These are phyloP conservation scores for Drosophila rubida DNA, from an alignment of 2,888 invertebrate genomes.

Conservation along the genomic window DNA sequence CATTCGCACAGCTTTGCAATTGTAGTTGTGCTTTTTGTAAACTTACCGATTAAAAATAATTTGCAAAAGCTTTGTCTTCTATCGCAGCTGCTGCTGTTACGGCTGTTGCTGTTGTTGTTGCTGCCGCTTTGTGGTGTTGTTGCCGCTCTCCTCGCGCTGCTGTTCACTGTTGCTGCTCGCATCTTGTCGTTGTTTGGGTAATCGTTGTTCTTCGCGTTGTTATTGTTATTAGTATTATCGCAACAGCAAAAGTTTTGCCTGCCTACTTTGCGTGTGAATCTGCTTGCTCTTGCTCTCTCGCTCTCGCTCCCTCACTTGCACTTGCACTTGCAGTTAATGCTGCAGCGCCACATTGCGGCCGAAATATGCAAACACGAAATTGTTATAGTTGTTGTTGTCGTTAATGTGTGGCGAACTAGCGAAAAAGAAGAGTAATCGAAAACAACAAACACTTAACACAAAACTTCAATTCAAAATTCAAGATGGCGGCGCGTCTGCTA, in stretches of 20 bases:
- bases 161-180: constrained; percentile 32
- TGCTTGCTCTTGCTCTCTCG: background rate
- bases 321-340: background rate
- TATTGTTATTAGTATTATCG: constrained; percentile 27
- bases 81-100: constrained; percentile 30
- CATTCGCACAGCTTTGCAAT: constrained; percentile 4
- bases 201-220: constrained; percentile 27
- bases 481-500: constrained; percentile 56
- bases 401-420: constrained; percentile 6
- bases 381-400: constrained; percentile 6
- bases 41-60: constrained; percentile 79
- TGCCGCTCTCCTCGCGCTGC: constrained; percentile 8
- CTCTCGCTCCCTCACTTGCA: constrained; percentile 3
- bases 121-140: constrained; percentile 4
- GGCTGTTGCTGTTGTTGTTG: constrained; percentile 16
- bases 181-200: constrained; percentile 44
- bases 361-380: constrained; percentile 2
- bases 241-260: constrained; percentile 4
- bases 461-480: constrained; percentile 52
- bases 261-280: background rate
- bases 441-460: constrained; percentile 26
- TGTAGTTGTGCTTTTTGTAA: constrained; percentile 3
- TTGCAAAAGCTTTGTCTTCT: constrained; percentile 58
- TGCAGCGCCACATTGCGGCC: constrained; percentile 50
- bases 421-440: constrained; percentile 26